Conservation (phyloP, 2,113 vertebrate species). For the Mixornis gularis region DNA sequence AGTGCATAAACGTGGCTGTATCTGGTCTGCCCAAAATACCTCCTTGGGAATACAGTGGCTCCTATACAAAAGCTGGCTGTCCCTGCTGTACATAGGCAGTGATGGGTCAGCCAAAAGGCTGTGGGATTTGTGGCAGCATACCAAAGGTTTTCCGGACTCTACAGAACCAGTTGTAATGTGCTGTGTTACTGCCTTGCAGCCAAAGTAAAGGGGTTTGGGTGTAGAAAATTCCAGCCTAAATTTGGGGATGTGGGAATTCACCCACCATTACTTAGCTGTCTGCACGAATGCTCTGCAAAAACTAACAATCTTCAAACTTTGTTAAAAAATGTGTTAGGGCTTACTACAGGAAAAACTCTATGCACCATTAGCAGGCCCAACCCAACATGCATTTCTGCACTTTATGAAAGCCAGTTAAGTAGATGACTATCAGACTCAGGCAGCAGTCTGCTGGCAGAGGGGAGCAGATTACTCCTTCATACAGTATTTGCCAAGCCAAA, state of each 20-base stretch:
- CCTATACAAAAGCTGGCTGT: not conserved
- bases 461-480: not conserved
- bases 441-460: not conserved
- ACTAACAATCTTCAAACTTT: slow-evolving; percentile 26
- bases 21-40: not conserved
- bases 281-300: not conserved
- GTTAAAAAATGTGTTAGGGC: not conserved
- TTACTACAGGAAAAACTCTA: slow-evolving; percentile 24
- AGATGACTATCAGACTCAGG: slow-evolving; percentile 7
- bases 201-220: not conserved
- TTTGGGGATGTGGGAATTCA: slow-evolving; percentile 25
- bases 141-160: not conserved
- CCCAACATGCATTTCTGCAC: not conserved
- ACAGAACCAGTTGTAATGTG: not conserved
- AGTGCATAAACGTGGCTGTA: not conserved
- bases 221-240: slow-evolving; percentile 22
- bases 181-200: not conserved
- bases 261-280: slow-evolving; percentile 12
- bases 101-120: slow-evolving; percentile 30
- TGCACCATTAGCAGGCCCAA: slow-evolving; percentile 22
- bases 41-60: not conserved
- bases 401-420: not conserved
- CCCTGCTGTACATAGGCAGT: not conserved
- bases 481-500: not conserved
- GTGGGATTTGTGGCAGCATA: slow-evolving; percentile 29